Conservation (phyloP, 2,888 invertebrate genomes). For the Steinernema carpocapsae region DNA sequence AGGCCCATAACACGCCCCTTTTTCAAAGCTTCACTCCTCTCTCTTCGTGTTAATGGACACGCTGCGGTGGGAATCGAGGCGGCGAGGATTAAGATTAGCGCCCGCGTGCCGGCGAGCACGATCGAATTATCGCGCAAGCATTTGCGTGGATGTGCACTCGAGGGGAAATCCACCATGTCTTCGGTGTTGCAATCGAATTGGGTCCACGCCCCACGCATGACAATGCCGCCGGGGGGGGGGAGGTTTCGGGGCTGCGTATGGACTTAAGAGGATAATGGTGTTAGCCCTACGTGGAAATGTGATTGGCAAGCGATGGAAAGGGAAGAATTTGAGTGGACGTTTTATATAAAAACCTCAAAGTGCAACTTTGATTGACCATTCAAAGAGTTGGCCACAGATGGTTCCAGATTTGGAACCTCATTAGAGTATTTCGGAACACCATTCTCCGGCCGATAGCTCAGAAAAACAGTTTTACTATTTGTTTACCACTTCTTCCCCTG, state of each 20-base stretch:
- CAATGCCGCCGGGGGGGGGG: neutral
- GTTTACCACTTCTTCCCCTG: too few relatives aligned
- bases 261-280: too few relatives aligned
- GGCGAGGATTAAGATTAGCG: constrained; percentile 25
- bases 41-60: constrained; percentile 19
- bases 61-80: constrained; percentile 12
- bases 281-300: too few relatives aligned
- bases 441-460: too few relatives aligned
- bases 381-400: neutral
- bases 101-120: too few relatives aligned
- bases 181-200: neutral
- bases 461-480: too few relatives aligned
- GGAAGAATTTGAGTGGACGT: neutral
- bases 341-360: neutral
- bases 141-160: neutral
- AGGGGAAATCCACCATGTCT: neutral
- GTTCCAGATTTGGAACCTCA: too few relatives aligned
- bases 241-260: too few relatives aligned
- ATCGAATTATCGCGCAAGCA: constrained; percentile 25
- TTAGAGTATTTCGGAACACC: too few relatives aligned
- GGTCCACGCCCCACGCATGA: too few relatives aligned
- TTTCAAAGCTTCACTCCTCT: neutral
- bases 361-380: neutral
- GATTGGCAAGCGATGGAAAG: neutral
- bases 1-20: neutral